Evolutionary conservation across 2,888 invertebrate genomes (phyloP).

Genomic region (Scaptomyza flava): DNA sequence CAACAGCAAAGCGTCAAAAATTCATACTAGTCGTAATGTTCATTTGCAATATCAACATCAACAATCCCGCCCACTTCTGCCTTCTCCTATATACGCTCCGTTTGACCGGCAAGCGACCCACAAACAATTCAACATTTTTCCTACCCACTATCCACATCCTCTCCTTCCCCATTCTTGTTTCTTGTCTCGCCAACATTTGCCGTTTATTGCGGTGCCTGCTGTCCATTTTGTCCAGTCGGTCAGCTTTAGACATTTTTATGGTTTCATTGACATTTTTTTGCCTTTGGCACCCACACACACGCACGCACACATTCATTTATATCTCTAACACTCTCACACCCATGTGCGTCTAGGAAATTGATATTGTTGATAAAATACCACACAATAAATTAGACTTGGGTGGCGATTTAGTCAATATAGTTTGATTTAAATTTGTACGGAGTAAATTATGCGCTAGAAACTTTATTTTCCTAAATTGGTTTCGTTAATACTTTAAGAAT

Average conservation of each 20-base stretch:
- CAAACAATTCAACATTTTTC: constrained; percentile 34
- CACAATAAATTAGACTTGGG: constrained; percentile 33
- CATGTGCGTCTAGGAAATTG: constrained; percentile 29
- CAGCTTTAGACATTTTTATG: constrained; percentile 67
- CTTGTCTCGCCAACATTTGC: constrained; percentile 26
- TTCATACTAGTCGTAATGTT: constrained; percentile 21
- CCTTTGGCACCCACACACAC: constrained; percentile 3
- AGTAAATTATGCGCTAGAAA: not conserved
- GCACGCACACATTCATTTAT: not conserved
- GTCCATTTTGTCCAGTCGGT: constrained; percentile 26
- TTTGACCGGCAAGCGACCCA: constrained; percentile 49
- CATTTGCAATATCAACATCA: constrained; percentile 51
- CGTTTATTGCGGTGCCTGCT: constrained; percentile 39
- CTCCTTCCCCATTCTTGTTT: not conserved
- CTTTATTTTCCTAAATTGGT: too few relatives aligned
- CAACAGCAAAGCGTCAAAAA: constrained; percentile 28
- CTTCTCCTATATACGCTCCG: constrained; percentile 42
- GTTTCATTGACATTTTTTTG: constrained; percentile 67
- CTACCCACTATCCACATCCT: not conserved
- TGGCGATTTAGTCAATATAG: not conserved
- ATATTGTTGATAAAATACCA: constrained; percentile 39
- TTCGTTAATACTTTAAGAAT: too few relatives aligned
- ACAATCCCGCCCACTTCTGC: constrained; percentile 28
- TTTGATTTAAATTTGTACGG: constrained; percentile 15
- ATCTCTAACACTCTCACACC: constrained; percentile 15